Evolutionary conservation across 2,888 invertebrate species (phyloP).

Genomic region (Margaritifera margaritifera): DNA sequence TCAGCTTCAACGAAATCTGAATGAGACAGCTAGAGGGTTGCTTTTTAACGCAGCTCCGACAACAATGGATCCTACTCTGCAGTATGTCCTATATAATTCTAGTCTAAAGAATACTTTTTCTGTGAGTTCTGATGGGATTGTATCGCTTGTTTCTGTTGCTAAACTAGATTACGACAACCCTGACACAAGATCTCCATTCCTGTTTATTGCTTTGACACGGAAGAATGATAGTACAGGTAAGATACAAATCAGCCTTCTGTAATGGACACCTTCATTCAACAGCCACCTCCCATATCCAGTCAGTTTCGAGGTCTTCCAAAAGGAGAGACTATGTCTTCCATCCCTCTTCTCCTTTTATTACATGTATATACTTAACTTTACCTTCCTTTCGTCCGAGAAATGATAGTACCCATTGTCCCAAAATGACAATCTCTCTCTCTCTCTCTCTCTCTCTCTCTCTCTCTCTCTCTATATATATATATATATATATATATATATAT

Average conservation of each 20-base stretch:
- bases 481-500: too few species aligned
- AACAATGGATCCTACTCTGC: conserved; percentile 4
- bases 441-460: conserved; percentile 10
- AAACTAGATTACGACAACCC: conserved; percentile 26
- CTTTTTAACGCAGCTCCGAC: conserved; percentile 10
- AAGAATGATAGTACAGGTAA: too few species aligned
- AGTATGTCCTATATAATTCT: conserved; percentile 19
- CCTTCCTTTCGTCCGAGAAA: too few species aligned
- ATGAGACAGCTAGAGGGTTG: conserved; percentile 23
- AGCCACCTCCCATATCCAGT: neutral
- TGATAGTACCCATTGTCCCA: too few species aligned
- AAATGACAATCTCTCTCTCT: conserved; percentile 7
- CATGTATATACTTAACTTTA: too few species aligned
- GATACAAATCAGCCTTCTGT: too few species aligned
- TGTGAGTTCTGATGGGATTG: conserved; percentile 15
- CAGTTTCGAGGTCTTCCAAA: neutral
- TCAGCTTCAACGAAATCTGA: neutral
- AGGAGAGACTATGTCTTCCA: too few species aligned
- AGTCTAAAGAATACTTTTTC: conserved; percentile 24
- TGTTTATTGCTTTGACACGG: too few species aligned
- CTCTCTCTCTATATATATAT: conserved; percentile 4
- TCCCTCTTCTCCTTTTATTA: too few species aligned
- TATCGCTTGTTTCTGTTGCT: conserved; percentile 14
- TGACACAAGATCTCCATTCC: neutral
- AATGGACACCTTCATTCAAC: too few species aligned